Base-by-base conservation (phyloP, 2,113 vertebrate genomes). In the Pelodiscus sinensis region DNA sequence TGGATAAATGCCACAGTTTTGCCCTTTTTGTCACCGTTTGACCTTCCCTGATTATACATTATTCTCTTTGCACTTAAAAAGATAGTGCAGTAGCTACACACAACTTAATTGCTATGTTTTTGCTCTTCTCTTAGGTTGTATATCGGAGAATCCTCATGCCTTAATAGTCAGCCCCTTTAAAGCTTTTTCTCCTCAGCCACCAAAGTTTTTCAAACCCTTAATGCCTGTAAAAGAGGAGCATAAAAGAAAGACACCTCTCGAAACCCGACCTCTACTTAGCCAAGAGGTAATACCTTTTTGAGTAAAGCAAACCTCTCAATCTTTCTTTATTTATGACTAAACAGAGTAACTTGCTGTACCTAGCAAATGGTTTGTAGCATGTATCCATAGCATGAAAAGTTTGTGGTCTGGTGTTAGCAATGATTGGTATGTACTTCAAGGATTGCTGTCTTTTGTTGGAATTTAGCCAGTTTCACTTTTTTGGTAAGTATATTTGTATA, bases 201-300 rank as follows among this genome's bases (percentile, higher is more conserved):
- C 99, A 16, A 99, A 99, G 97, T 99, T 99, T 98, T 99, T 99
- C 96, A 99, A 99, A 95, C 98, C 99, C 38, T 98, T 99, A 94
- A 98, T 99, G 98, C 99, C 99, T 50, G 99, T 99, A 88, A 99
- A 98, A 97, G 99, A 99, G 92, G 99, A 99, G 90, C 98, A 98
- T 93, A 99, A 99, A 96, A 98, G 92, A 90, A 99, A 98, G 96
- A 98, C 94, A 31, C 97, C 97, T 4, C 97, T 99, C 86, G 99
- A 99, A 98, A 98, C 98, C 16, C 98, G 98, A 51, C 99, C 99
- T 12, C 98, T 99, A 51, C 98, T 99, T 84, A 98, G 98, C 95
- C 98, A 99, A 96, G 99, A 99, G 99, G 99, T 99, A 98, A 98
- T 77, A 27, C 60, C 52, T 86, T 77, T 86, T 88, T 81, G 21